Conservation (phyloP, 2,888 invertebrate genomes). For the Clusia tigrina region DNA sequence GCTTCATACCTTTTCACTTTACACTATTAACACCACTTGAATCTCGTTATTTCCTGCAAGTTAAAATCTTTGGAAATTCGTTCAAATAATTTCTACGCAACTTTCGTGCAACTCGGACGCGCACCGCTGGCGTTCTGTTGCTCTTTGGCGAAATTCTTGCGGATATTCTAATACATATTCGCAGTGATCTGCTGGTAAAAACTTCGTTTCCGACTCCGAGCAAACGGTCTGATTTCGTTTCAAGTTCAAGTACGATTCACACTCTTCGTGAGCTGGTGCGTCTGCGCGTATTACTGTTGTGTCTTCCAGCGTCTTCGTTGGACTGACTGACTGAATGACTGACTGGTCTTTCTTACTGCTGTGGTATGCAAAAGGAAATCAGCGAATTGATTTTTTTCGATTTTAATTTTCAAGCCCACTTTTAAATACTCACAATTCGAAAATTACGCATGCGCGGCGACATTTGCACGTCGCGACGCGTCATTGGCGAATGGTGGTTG, state of each 20-base stretch:
- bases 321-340: slow-evolving; percentile 18
- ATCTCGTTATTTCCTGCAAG: no score
- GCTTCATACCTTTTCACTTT: slow-evolving; percentile 16
- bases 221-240: slow-evolving; percentile 16
- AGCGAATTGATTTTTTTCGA: slow-evolving; percentile 8
- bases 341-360: slow-evolving; percentile 15
- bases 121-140: slow-evolving; percentile 57
- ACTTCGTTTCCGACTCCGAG: slow-evolving; percentile 20
- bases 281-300: slow-evolving; percentile 30
- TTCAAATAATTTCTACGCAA: slow-evolving; percentile 31
- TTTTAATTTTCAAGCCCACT: no score
- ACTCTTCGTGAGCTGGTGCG: slow-evolving; percentile 15
- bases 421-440: slow-evolving; percentile 18
- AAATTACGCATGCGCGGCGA: slow-evolving; percentile 38
- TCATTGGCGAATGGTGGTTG: neutral
- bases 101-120: slow-evolving; percentile 56
- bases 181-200: slow-evolving; percentile 13
- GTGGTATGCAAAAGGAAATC: slow-evolving; percentile 34
- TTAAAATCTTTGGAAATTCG: slow-evolving; percentile 19
- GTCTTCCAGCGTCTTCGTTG: slow-evolving; percentile 23
- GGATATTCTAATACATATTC: slow-evolving; percentile 47
- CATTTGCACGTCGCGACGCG: slow-evolving; percentile 11
- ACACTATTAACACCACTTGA: no score
- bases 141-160: slow-evolving; percentile 35
- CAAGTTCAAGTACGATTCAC: slow-evolving; percentile 24